These are phyloP conservation scores for Uloborus plumipes DNA, from an alignment of 2,888 invertebrate species.

Conservation along the genomic window DNA sequence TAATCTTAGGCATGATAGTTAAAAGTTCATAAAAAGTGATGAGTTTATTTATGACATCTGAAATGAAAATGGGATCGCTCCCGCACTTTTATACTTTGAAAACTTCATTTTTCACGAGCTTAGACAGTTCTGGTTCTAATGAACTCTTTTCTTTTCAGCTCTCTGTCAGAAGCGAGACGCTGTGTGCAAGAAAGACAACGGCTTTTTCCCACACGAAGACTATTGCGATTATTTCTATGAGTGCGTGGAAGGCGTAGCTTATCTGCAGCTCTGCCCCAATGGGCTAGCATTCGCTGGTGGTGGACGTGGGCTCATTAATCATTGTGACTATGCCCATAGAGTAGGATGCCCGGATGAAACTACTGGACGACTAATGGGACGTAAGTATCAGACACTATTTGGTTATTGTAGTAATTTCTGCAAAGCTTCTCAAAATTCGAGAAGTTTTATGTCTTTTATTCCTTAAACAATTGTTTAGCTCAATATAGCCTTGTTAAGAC, in stretches of 20 bases:
- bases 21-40: too few relatives aligned
- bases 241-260: slow-evolving; percentile 83
- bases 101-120: too few relatives aligned
- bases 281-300: slow-evolving; percentile 91
- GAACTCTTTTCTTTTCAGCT: slow-evolving; percentile 16
- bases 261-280: slow-evolving; percentile 90
- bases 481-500: too few relatives aligned
- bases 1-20: too few relatives aligned
- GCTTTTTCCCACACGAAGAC: slow-evolving; percentile 67
- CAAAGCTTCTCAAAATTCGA: too few relatives aligned
- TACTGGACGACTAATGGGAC: slow-evolving; percentile 66
- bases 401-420: too few relatives aligned
- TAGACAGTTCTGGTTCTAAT: too few relatives aligned
- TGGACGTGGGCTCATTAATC: slow-evolving; percentile 72
- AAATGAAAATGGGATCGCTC: too few relatives aligned
- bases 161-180: slow-evolving; percentile 17
- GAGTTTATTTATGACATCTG: too few relatives aligned
- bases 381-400: slow-evolving; percentile 52
- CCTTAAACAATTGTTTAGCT: too few relatives aligned
- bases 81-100: too few relatives aligned
- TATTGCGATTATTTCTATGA: slow-evolving; percentile 90
- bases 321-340: slow-evolving; percentile 68
- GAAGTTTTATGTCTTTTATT: too few relatives aligned
- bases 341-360: slow-evolving; percentile 67
- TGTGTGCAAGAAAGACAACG: slow-evolving; percentile 53